phyloP scores from a whole-genome alignment of 2,113 vertebrate genomes.

The Trichomycterus rosablanca region DNA sequence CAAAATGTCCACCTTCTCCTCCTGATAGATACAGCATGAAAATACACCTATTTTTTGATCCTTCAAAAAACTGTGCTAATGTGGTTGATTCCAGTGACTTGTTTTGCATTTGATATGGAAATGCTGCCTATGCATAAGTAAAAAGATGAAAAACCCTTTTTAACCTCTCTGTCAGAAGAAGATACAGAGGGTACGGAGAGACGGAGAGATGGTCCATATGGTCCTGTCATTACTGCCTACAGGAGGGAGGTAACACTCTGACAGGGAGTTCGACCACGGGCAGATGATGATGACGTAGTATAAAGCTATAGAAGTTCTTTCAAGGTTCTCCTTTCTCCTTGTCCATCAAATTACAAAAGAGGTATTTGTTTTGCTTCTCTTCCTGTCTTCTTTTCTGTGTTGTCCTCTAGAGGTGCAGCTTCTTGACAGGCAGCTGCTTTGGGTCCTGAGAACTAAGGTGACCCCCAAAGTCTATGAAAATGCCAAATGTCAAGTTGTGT shows the following conservation, averaged over 20 bases:
- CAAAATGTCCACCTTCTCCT: too few species aligned
- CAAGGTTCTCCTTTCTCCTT: neutral
- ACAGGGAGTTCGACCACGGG: neutral
- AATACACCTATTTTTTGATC: too few species aligned
- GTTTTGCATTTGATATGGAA: conserved; percentile 8
- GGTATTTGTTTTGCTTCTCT: too few species aligned
- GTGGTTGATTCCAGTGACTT: too few species aligned
- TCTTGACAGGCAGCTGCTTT: too few species aligned
- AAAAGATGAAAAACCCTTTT: conserved; percentile 2
- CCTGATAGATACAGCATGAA: too few species aligned
- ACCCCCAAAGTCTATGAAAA: too few species aligned
- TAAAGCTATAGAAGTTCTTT: neutral
- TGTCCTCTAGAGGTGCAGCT: too few species aligned
- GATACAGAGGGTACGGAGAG: conserved; percentile 10
- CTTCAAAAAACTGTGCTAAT: too few species aligned
- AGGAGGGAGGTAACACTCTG: conserved; percentile 16
- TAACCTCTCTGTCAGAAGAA: conserved; percentile 20
- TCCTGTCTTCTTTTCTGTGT: too few species aligned
- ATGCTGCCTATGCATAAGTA: neutral
- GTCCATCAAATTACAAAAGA: neutral
- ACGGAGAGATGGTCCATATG: conserved; percentile 39
- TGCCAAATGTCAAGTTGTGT: too few species aligned
- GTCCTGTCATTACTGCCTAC: conserved; percentile 37
- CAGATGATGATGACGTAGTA: neutral
- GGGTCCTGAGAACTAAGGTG: too few species aligned